phyloP scores from a whole-genome alignment of 2,888 invertebrate genomes.

The Lithophane leautieri region DNA sequence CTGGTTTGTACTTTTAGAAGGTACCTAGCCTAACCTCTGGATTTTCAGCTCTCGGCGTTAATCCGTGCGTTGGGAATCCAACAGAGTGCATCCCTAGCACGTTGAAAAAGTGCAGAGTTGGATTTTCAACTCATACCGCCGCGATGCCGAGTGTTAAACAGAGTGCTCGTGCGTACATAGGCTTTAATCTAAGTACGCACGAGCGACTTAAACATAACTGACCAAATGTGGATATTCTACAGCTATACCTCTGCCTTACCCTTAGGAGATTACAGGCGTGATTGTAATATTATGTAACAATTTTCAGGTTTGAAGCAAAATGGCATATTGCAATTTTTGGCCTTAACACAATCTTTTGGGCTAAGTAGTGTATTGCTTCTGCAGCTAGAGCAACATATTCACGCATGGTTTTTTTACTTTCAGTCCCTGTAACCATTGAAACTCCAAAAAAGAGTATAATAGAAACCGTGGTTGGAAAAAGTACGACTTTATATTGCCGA shows the following conservation, averaged over 20 bases:
- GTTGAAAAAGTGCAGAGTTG: too few species aligned
- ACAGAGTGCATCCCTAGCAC: too few species aligned
- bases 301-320: not conserved
- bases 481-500: slow-evolving; percentile 67
- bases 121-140: too few species aligned
- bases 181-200: too few species aligned
- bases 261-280: not conserved
- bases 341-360: not conserved
- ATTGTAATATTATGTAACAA: not conserved
- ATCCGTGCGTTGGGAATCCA: too few species aligned
- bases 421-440: slow-evolving; percentile 55
- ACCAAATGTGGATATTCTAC: not conserved
- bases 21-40: too few species aligned
- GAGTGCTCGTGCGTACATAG: too few species aligned
- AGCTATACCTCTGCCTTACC: not conserved
- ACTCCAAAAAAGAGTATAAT: slow-evolving; percentile 59
- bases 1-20: too few species aligned
- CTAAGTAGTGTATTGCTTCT: too few species aligned
- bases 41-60: too few species aligned
- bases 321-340: not conserved
- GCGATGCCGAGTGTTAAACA: too few species aligned
- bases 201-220: not conserved
- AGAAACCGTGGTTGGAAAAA: slow-evolving; percentile 61
- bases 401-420: not conserved
- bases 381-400: not conserved